phyloP scores from a whole-genome alignment of 35 echinoderm and acorn worm species.

The Lytechinus pictus region DNA sequence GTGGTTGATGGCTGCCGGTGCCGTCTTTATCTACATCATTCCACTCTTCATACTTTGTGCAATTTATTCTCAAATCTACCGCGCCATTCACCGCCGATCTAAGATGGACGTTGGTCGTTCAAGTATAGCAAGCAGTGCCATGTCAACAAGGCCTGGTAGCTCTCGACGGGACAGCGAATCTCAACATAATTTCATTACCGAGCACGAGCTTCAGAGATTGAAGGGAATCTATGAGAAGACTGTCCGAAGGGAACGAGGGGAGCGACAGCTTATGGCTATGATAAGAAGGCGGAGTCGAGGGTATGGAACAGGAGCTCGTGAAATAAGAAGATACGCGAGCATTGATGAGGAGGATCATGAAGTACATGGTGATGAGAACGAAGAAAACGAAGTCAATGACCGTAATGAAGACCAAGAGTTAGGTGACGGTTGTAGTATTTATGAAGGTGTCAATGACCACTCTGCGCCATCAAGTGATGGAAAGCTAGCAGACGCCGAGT shows the following conservation, averaged over 20 bases:
- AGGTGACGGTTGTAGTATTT: constrained; percentile 5
- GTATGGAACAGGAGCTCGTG: constrained; percentile 58
- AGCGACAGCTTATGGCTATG: constrained; percentile 71
- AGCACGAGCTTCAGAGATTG: constrained; percentile 72
- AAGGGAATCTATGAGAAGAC: constrained; percentile 74
- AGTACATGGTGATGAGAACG: constrained; percentile 27
- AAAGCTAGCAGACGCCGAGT: constrained; percentile 34
- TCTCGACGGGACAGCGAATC: constrained; percentile 68
- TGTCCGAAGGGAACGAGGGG: constrained; percentile 63
- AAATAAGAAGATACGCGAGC: constrained; percentile 75
- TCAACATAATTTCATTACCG: constrained; percentile 74
- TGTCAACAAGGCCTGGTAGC: constrained; percentile 65
- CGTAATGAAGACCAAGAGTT: constrained; percentile 23
- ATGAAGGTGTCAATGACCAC: constrained; percentile 6
- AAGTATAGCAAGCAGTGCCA: constrained; percentile 70
- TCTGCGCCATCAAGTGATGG: constrained; percentile 33
- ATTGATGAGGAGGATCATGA: constrained; percentile 74
- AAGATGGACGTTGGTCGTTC: constrained; percentile 82
- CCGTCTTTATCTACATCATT: constrained; percentile 89
- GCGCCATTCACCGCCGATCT: constrained; percentile 78
- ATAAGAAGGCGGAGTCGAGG: constrained; percentile 60
- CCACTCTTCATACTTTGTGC: constrained; percentile 83
- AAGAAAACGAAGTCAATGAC: constrained; percentile 54
- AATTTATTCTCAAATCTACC: constrained; percentile 94
- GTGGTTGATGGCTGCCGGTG: constrained; percentile 80